These are phyloP conservation scores for Narcine bancroftii DNA, from an alignment of 2,113 vertebrate genomes.

Conservation along the genomic window DNA sequence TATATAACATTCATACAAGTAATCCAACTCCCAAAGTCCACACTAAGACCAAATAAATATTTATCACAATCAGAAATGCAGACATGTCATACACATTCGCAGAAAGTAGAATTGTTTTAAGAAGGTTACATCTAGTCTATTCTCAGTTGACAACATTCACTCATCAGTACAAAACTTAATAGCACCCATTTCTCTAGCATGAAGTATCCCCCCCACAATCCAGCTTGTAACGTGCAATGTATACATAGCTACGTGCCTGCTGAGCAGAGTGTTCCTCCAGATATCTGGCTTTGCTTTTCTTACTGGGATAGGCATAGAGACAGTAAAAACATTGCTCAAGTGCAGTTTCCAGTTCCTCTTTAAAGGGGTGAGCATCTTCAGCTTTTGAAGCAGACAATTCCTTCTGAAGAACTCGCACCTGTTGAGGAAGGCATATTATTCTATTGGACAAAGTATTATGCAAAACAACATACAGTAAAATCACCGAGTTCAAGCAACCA, in stretches of 20 bases:
- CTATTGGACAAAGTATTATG: background rate
- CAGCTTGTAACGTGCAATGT: background rate
- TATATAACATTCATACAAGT: too few relatives aligned
- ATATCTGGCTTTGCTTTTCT: constrained; percentile 94
- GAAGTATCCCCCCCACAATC: background rate
- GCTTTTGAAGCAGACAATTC: constrained; percentile 65
- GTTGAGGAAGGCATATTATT: background rate
- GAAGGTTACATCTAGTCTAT: background rate
- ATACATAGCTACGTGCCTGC: constrained; percentile 60
- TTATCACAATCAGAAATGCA: background rate
- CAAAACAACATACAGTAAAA: too few relatives aligned
- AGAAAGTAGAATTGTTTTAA: background rate
- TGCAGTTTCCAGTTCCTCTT: constrained; percentile 89
- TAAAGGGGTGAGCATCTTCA: constrained; percentile 77
- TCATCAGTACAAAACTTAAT: background rate
- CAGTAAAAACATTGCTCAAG: constrained; percentile 96
- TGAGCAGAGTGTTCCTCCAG: constrained; percentile 88
- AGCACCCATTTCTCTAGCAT: background rate
- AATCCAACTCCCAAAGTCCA: background rate
- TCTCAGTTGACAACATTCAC: background rate
- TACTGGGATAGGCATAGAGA: constrained; percentile 86
- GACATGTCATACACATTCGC: background rate
- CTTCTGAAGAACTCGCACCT: constrained; percentile 81
- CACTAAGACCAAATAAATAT: background rate
- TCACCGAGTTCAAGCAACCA: too few relatives aligned